Percentiles rank a stretch among this genome's conserved stretches.
Evolutionary conservation across 92 coral and sea anemone species (phyloP).

Genomic region (Phenganax subtilis): DNA sequence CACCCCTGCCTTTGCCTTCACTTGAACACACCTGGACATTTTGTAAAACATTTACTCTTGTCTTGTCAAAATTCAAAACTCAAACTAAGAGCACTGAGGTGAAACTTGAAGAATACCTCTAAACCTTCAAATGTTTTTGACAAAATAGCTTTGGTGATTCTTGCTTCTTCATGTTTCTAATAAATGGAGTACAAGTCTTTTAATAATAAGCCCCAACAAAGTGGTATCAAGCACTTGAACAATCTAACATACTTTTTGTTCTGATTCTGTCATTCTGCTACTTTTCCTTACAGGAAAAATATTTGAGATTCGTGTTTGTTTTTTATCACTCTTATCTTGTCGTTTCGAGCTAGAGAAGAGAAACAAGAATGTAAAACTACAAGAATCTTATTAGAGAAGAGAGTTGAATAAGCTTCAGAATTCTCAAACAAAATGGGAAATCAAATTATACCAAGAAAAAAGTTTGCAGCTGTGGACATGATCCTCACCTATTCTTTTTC

Average conservation of each 20-base stretch:
- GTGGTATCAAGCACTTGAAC: too few species aligned
- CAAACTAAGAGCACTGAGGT: not conserved
- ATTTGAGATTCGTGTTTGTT: constrained; percentile 60
- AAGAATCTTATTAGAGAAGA: not conserved
- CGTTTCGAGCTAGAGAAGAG: constrained; percentile 40
- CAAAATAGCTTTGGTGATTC: constrained; percentile 65
- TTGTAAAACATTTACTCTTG: not conserved
- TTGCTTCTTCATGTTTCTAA: constrained; percentile 69
- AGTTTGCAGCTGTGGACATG: not conserved
- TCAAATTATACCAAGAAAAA: not conserved
- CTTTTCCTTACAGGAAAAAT: constrained; percentile 80
- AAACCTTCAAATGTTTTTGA: constrained; percentile 72
- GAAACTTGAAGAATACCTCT: constrained; percentile 52
- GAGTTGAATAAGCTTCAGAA: not conserved
- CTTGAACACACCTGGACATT: constrained; percentile 60
- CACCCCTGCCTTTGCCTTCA: constrained; percentile 97
- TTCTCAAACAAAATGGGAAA: too few species aligned
- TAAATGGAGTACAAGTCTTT: not conserved
- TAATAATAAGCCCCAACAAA: not conserved
- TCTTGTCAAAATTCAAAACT: not conserved
- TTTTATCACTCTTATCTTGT: constrained; percentile 49
- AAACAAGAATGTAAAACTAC: not conserved
- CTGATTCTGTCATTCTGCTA: constrained; percentile 67
- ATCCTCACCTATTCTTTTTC: not conserved
- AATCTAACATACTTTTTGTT: constrained; percentile 52